Conservation (phyloP, 2,888 invertebrate genomes). For the Tanytarsus gracilentus region DNA sequence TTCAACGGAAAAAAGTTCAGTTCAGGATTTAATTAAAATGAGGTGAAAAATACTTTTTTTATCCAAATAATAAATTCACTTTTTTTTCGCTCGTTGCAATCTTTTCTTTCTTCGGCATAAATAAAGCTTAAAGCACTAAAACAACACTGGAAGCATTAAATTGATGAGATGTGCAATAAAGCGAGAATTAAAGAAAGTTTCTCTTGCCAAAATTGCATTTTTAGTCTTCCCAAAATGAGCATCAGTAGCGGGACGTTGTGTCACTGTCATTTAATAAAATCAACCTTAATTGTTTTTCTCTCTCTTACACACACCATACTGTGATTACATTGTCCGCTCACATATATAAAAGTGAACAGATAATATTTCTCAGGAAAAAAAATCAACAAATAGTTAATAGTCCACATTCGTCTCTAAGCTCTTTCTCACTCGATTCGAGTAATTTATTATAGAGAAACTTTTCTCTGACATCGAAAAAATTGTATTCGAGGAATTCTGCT, state of each 20-base stretch:
- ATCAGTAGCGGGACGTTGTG: neutral
- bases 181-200: too few species aligned
- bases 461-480: conserved; percentile 2
- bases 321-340: neutral
- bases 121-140: too few species aligned
- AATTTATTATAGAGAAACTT: conserved; percentile 17
- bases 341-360: neutral
- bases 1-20: too few species aligned
- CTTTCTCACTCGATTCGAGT: too few species aligned
- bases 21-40: too few species aligned
- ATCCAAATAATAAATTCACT: too few species aligned
- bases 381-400: conserved; percentile 1
- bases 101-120: too few species aligned
- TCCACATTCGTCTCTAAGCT: conserved; percentile 4
- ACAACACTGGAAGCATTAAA: too few species aligned
- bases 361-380: neutral
- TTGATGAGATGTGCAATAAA: too few species aligned
- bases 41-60: too few species aligned
- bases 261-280: conserved; percentile 2
- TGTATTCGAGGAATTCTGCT: neutral
- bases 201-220: too few species aligned
- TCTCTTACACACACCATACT: neutral
- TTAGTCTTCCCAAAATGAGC: neutral
- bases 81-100: neutral
- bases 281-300: neutral